Conservation (phyloP, 1,140 invertebrate species). For the Acromyrmex charruanus region DNA sequence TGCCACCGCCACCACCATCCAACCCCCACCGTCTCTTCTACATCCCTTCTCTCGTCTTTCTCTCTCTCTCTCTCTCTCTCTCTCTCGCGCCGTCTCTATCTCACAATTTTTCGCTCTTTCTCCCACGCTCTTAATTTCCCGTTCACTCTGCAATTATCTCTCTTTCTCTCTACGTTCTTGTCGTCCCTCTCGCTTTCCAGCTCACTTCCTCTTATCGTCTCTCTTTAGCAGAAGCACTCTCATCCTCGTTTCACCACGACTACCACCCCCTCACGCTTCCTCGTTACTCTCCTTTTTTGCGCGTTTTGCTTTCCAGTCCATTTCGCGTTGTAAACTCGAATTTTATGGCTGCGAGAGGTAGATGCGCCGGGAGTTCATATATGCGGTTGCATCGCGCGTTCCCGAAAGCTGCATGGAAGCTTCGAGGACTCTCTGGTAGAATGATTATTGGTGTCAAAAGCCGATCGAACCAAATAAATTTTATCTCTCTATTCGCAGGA, state of each 20-base stretch:
- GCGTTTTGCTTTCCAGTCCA: conserved; percentile 85
- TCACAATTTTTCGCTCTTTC: conserved; percentile 51
- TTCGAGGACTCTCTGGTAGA: conserved; percentile 7
- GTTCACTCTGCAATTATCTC: conserved; percentile 71
- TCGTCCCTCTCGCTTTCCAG: conserved; percentile 17
- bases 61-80: conserved; percentile 9
- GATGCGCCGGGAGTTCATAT: conserved; percentile 79
- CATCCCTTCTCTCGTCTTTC: background rate
- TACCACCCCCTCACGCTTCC: conserved; percentile 70
- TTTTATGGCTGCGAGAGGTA: conserved; percentile 83
- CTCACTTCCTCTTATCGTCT: conserved; percentile 63
- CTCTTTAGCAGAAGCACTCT: conserved; percentile 54
- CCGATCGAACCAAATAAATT: conserved; percentile 58
- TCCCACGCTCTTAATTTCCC: conserved; percentile 67
- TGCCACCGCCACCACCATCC: conserved; percentile 57
- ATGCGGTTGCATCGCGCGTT: conserved; percentile 56
- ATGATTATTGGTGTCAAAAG: conserved; percentile 54
- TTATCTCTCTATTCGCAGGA: conserved; percentile 29
- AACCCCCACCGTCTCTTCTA: conserved; percentile 26
- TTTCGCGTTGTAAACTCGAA: conserved; percentile 85
- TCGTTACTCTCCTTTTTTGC: conserved; percentile 74
- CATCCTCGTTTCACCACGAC: conserved; percentile 70
- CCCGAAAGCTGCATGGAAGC: conserved; percentile 46
- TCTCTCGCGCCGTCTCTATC: conserved; percentile 24
- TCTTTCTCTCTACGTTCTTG: conserved; percentile 72